Conservation (phyloP, 2,113 vertebrate genomes). For the Tragelaphus strepsiceros region DNA sequence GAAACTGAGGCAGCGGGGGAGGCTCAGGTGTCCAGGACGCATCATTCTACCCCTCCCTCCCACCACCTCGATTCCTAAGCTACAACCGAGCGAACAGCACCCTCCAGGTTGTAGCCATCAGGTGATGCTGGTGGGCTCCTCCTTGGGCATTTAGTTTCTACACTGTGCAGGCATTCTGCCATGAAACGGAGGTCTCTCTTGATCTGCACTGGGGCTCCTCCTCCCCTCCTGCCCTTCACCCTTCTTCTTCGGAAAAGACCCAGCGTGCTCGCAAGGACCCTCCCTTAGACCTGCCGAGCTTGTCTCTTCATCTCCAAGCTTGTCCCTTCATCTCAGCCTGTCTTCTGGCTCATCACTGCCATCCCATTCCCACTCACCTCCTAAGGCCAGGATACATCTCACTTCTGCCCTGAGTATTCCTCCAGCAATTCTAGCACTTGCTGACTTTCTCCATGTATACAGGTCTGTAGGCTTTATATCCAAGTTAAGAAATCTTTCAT, state of each 20-base stretch:
- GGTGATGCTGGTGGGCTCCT: neutral
- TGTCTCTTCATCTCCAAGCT: neutral
- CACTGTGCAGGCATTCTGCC: neutral
- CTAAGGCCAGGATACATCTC: neutral
- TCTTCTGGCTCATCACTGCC: neutral
- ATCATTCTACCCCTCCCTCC: neutral
- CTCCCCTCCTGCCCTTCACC: neutral
- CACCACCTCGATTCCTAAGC: neutral
- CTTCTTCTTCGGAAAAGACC: neutral
- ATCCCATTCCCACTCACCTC: neutral
- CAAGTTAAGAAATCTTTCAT: neutral
- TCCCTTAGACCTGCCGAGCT: neutral
- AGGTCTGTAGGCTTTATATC: neutral
- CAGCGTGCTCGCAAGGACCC: neutral
- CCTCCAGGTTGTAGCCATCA: neutral
- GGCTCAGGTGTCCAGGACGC: neutral
- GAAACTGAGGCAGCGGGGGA: neutral
- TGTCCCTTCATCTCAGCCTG: neutral
- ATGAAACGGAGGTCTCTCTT: neutral
- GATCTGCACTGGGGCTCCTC: neutral
- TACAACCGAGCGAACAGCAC: neutral
- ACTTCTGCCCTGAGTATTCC: neutral
- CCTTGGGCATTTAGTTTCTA: neutral
- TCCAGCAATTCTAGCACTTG: neutral
- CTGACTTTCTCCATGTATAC: too few relatives aligned